These are phyloP conservation scores for Zaprionus obscuricornis DNA, from an alignment of 2,888 invertebrate genomes.

Conservation along the genomic window DNA sequence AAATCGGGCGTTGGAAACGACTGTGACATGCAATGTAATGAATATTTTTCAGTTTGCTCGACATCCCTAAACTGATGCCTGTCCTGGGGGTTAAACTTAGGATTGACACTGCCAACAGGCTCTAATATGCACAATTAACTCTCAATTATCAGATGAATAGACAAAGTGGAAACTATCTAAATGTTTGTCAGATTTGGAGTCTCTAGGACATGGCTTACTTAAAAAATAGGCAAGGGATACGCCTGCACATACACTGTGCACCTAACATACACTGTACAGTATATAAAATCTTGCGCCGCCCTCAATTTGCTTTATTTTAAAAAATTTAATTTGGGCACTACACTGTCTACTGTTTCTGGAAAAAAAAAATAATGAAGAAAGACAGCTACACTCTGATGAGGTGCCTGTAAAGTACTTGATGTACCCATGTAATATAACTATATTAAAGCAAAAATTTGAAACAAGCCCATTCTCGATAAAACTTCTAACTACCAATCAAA, in stretches of 20 bases:
- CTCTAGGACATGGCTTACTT: constrained; percentile 84
- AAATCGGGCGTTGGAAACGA: constrained; percentile 89
- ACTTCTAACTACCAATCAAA: no score
- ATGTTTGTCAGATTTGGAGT: constrained; percentile 32
- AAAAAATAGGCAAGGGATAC: constrained; percentile 89
- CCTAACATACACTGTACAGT: constrained; percentile 91
- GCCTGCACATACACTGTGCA: no score
- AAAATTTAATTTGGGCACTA: constrained; percentile 86
- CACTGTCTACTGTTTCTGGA: constrained; percentile 83
- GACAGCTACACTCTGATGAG: no score
- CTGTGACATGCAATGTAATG: constrained; percentile 87
- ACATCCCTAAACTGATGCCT: constrained; percentile 80
- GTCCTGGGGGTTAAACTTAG: constrained; percentile 87
- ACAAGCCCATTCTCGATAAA: no score
- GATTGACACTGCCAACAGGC: constrained; percentile 86
- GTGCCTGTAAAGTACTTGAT: no score
- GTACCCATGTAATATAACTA: no score
- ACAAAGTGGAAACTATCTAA: constrained; percentile 21
- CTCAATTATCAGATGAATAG: neutral
- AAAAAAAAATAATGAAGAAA: neutral
- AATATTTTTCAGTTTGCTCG: constrained; percentile 83
- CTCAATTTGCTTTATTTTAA: constrained; percentile 65
- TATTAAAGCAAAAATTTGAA: no score
- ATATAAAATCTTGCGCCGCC: constrained; percentile 85
- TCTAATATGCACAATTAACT: constrained; percentile 70